Evolutionary conservation across 2,888 invertebrate species (phyloP).

Genomic region (Lasioglossum morio): DNA sequence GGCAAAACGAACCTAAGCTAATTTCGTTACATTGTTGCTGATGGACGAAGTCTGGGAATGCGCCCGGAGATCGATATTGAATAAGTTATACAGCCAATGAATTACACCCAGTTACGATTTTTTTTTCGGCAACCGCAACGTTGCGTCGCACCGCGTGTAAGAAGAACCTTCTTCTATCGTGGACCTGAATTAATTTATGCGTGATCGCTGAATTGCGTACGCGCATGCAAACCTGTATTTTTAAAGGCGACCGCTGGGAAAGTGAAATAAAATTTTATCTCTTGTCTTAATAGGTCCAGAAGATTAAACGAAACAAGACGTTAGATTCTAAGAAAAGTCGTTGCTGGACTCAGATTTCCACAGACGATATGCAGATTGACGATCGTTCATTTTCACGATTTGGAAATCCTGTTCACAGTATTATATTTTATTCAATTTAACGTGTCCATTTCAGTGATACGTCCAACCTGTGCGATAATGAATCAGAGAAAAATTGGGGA

Average conservation of each 20-base stretch:
- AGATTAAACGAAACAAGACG: not conserved
- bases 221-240: not conserved
- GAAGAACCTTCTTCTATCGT: not conserved
- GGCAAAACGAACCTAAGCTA: slow-evolving; percentile 58
- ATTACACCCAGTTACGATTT: slow-evolving; percentile 50
- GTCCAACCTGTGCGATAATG: not conserved
- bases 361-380: not conserved
- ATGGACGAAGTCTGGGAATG: slow-evolving; percentile 28
- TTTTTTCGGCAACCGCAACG: not conserved
- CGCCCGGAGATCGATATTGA: slow-evolving; percentile 50
- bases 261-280: slow-evolving; percentile 7
- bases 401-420: not conserved
- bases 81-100: slow-evolving; percentile 50
- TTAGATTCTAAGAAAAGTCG: not conserved
- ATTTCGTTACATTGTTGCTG: slow-evolving; percentile 66
- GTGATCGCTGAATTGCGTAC: not conserved
- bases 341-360: not conserved
- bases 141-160: not conserved
- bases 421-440: not conserved
- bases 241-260: not conserved
- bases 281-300: not conserved
- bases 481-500: not conserved
- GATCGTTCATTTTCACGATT: not conserved
- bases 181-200: not conserved
- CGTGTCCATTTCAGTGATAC: not conserved